phyloP scores from a whole-genome alignment of 2,888 invertebrate species.

The Erpobdella octoculata region DNA sequence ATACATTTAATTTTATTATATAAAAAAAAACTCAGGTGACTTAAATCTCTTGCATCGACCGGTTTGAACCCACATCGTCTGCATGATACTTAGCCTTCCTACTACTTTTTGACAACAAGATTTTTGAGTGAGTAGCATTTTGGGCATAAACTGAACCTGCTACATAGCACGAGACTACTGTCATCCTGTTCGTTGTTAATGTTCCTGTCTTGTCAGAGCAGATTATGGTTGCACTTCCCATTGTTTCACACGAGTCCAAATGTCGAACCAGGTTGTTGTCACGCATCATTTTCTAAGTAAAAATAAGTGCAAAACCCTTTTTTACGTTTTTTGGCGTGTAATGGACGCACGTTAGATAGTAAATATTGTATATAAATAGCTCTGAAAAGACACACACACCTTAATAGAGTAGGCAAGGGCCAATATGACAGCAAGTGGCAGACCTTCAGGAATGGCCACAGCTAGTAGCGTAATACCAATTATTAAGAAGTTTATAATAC shows the following conservation, averaged over 20 bases:
- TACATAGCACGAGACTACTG: constrained; percentile 22
- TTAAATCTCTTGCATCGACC: no score
- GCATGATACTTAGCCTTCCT: no score
- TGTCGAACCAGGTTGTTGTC: constrained; percentile 85
- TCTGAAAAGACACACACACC: constrained; percentile 57
- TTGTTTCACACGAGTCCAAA: constrained; percentile 21
- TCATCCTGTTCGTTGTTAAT: constrained; percentile 28
- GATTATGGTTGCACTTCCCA: constrained; percentile 28
- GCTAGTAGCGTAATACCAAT: constrained; percentile 99
- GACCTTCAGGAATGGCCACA: constrained; percentile 96
- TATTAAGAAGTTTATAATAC: constrained; percentile 92
- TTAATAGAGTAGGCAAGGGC: constrained; percentile 98
- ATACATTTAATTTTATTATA: no score
- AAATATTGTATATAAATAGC: neutral
- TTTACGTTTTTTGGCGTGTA: neutral
- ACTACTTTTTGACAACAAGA: no score
- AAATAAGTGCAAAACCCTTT: neutral
- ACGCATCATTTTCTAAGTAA: constrained; percentile 87
- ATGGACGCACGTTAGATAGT: neutral
- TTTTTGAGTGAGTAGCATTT: no score
- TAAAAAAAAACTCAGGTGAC: no score
- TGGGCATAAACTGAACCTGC: no score
- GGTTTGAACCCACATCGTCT: no score
- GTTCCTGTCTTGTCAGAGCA: constrained; percentile 29
- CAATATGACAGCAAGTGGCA: constrained; percentile 94